phyloP scores from a whole-genome alignment of 2,113 vertebrate species.

The Pachyramphus minor region DNA sequence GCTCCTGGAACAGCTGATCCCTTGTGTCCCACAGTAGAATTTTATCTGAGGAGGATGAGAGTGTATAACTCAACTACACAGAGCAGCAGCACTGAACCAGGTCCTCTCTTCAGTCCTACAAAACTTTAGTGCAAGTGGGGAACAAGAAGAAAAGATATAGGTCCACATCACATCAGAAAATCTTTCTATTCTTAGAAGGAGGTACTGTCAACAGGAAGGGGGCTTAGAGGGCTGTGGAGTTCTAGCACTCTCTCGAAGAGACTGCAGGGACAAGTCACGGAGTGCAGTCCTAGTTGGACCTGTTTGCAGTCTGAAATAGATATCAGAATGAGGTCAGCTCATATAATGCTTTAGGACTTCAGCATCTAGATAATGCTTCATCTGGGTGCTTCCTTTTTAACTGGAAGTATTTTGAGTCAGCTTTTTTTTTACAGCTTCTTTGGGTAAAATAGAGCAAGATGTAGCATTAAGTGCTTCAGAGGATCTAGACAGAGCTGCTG shows the following conservation, averaged over 20 bases:
- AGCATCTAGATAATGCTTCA: background rate
- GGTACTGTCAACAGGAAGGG: background rate
- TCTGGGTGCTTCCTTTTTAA: background rate
- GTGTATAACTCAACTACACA: background rate
- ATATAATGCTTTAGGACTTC: background rate
- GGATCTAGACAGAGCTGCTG: background rate
- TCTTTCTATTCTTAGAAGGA: background rate
- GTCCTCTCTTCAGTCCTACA: background rate
- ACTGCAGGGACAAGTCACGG: background rate
- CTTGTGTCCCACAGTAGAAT: background rate
- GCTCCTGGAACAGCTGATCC: background rate
- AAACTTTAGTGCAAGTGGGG: background rate
- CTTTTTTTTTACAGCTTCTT: background rate
- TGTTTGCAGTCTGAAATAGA: background rate
- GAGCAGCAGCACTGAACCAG: background rate
- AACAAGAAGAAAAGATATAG: background rate
- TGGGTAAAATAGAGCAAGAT: background rate
- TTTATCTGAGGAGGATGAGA: background rate
- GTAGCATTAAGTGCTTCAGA: background rate
- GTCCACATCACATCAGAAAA: background rate
- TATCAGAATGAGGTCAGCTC: background rate
- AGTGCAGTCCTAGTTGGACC: background rate
- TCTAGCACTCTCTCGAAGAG: background rate
- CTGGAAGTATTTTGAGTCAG: background rate
- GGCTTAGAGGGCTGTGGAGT: background rate